Percentiles rank a stretch among this genome's conserved stretches.
Evolutionary conservation across 2,797 vertebrate species (phyloP).

Genomic region (Phoxinus dragarum): DNA sequence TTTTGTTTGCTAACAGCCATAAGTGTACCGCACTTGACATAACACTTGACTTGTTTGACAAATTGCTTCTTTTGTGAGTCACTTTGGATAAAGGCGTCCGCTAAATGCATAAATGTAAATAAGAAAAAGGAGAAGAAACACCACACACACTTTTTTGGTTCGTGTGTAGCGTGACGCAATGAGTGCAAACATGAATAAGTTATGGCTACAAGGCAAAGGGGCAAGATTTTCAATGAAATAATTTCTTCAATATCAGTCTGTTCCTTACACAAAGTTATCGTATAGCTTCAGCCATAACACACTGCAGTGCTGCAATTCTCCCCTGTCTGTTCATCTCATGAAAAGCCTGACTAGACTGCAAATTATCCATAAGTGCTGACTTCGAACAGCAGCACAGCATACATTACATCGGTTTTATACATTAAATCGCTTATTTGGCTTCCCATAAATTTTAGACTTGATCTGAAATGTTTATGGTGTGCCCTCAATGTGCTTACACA

Average conservation of each 20-base stretch:
- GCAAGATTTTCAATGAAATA: neutral
- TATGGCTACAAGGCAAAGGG: neutral
- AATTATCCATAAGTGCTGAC: constrained; percentile 44
- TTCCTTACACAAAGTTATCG: neutral
- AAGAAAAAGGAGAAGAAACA: neutral
- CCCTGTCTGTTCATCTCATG: neutral
- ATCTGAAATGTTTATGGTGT: constrained; percentile 37
- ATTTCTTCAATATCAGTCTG: neutral
- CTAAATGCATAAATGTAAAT: neutral
- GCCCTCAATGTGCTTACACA: constrained; percentile 24
- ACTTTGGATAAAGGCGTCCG: too few species aligned
- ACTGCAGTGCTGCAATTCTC: constrained; percentile 1
- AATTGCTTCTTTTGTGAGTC: too few species aligned
- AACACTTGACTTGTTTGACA: too few species aligned
- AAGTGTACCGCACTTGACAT: neutral
- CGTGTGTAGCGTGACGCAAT: neutral
- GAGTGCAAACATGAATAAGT: neutral
- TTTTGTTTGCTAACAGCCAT: neutral
- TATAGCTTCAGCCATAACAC: neutral
- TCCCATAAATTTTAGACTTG: constrained; percentile 29
- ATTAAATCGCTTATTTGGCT: constrained; percentile 31
- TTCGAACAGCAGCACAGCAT: constrained; percentile 25
- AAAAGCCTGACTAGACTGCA: constrained; percentile 35
- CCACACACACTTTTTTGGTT: neutral
- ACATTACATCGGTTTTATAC: constrained; percentile 37